A percentile compares a stretch with the other conserved stretches of the same genome.
Conservation (phyloP, 2,888 invertebrate genomes). For the Ennomos erosarius region DNA sequence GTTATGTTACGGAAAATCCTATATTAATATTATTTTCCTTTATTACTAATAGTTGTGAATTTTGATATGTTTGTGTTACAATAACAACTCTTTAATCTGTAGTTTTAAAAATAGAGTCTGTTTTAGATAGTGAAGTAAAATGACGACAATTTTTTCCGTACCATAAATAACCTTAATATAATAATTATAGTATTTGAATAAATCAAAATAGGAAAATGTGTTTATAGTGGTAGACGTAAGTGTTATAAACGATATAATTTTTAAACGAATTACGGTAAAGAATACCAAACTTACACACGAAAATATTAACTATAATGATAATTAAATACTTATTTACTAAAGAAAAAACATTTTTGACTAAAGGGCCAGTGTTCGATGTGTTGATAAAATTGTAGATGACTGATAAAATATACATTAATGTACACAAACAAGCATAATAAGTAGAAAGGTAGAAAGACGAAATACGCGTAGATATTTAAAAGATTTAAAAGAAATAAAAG, state of each 20-base stretch:
- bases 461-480: slow-evolving; percentile 42
- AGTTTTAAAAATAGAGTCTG: slow-evolving; percentile 15
- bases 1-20: slow-evolving; percentile 31
- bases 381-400: slow-evolving; percentile 44
- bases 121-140: slow-evolving; percentile 13
- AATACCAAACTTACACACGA: slow-evolving; percentile 62
- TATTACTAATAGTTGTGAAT: slow-evolving; percentile 17
- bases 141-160: slow-evolving; percentile 35
- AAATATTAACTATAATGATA: slow-evolving; percentile 54
- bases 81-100: slow-evolving; percentile 15
- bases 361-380: slow-evolving; percentile 80
- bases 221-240: slow-evolving; percentile 34
- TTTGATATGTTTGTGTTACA: slow-evolving; percentile 29
- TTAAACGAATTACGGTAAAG: slow-evolving; percentile 49
- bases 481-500: slow-evolving; percentile 26
- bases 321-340: slow-evolving; percentile 79
- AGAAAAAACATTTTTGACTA: slow-evolving; percentile 74
- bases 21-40: slow-evolving; percentile 6
- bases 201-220: slow-evolving; percentile 30
- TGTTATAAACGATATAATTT: slow-evolving; percentile 43
- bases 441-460: slow-evolving; percentile 41
- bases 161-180: slow-evolving; percentile 31
- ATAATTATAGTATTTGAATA: slow-evolving; percentile 12
- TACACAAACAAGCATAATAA: slow-evolving; percentile 62
- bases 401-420: slow-evolving; percentile 35